A percentile compares a stretch with the other conserved stretches of the same genome.
These are phyloP conservation scores for Orius insidiosus DNA, from an alignment of 1,140 invertebrate genomes.

Conservation along the genomic window DNA sequence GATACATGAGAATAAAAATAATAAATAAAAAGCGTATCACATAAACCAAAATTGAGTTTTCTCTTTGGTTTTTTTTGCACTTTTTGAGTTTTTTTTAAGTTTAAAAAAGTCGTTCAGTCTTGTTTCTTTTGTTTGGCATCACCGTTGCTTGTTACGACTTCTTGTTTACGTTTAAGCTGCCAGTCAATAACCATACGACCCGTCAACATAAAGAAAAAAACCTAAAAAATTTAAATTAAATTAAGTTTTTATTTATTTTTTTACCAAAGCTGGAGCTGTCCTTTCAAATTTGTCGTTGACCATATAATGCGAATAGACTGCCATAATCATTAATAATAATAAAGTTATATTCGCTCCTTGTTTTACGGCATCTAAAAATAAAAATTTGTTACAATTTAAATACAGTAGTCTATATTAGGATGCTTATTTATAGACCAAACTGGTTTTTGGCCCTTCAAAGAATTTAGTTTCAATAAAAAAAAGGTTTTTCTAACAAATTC, in stretches of 20 bases:
- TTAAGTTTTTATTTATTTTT: constrained; percentile 12
- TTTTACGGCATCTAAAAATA: constrained; percentile 64
- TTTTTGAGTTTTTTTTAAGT: constrained; percentile 2
- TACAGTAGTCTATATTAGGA: no score
- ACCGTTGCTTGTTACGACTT: constrained; percentile 18
- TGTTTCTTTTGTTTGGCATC: constrained; percentile 22
- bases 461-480: constrained; percentile 9
- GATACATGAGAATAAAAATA: not conserved
- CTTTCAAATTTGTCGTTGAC: constrained; percentile 84
- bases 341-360: constrained; percentile 71
- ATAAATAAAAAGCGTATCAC: not conserved
- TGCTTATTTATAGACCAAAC: no score
- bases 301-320: constrained; percentile 83
- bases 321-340: constrained; percentile 65
- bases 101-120: constrained; percentile 18
- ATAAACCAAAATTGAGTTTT: not conserved
- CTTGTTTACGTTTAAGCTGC: constrained; percentile 33
- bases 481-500: no score
- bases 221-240: constrained; percentile 25
- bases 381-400: no score
- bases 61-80: not conserved
- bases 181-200: constrained; percentile 71
- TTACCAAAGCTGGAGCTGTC: constrained; percentile 70
- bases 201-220: constrained; percentile 89
- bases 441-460: no score